These are phyloP conservation scores for Glaucopsyche alexis DNA, from an alignment of 2,888 invertebrate species.

Conservation along the genomic window DNA sequence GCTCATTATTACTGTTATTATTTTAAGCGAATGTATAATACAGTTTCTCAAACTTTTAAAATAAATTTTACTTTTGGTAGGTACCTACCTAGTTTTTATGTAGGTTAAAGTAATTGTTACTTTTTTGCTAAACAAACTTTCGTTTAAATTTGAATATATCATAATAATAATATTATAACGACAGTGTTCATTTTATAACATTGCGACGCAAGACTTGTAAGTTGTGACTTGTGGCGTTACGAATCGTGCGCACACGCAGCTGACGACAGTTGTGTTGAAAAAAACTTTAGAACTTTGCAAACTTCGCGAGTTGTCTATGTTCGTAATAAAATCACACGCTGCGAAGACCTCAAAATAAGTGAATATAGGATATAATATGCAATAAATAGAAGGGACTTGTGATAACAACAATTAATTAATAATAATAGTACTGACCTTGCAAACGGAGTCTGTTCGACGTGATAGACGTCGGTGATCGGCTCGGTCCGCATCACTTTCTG, in stretches of 20 bases:
- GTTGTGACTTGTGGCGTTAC: neutral
- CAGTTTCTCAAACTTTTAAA: neutral
- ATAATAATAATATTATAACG: too few relatives aligned
- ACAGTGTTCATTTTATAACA: too few relatives aligned
- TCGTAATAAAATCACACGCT: neutral
- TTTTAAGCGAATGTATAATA: neutral
- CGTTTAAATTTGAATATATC: neutral
- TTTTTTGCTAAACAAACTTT: neutral
- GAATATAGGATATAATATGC: neutral
- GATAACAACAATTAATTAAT: slow-evolving; percentile 19
- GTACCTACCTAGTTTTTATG: neutral
- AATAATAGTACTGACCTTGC: slow-evolving; percentile 83
- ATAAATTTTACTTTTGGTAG: too few relatives aligned
- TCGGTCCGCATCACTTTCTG: slow-evolving; percentile 85
- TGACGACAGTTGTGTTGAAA: neutral
- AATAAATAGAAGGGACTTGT: neutral
- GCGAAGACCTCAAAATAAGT: neutral
- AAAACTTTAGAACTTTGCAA: neutral
- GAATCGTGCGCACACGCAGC: slow-evolving; percentile 18
- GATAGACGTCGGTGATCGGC: slow-evolving; percentile 87
- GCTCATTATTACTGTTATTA: too few relatives aligned
- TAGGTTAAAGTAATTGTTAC: neutral
- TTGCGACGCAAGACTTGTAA: neutral
- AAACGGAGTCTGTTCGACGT: slow-evolving; percentile 91
- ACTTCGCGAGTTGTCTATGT: neutral